phyloP scores from a whole-genome alignment of 2,888 invertebrate species.

The Adineta ricciae region DNA sequence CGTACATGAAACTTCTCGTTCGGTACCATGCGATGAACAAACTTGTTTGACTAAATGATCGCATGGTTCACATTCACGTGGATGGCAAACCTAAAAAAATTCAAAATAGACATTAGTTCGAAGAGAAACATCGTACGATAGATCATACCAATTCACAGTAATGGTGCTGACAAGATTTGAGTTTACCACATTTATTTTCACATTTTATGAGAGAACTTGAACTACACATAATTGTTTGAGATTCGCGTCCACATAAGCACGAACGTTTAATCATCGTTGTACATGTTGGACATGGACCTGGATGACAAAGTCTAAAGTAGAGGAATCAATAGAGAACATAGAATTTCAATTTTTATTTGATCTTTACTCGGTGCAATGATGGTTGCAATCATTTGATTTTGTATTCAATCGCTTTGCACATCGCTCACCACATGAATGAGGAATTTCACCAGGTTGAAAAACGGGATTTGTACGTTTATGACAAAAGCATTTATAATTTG shows the following conservation, averaged over 20 bases:
- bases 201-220: background rate
- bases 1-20: background rate
- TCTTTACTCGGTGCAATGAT: constrained; percentile 59
- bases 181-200: background rate
- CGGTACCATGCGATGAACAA: constrained; percentile 37
- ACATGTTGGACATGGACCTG: constrained; percentile 67
- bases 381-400: constrained; percentile 48
- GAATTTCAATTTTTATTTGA: too few species aligned
- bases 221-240: background rate
- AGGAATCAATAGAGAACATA: too few species aligned
- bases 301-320: constrained; percentile 61
- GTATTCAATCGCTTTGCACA: constrained; percentile 59
- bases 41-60: constrained; percentile 40
- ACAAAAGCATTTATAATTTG: constrained; percentile 80
- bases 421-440: constrained; percentile 80
- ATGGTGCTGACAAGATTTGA: background rate
- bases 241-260: constrained; percentile 28
- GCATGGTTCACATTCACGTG: background rate
- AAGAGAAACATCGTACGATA: too few species aligned
- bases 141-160: constrained; percentile 34
- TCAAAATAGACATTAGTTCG: constrained; percentile 39
- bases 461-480: constrained; percentile 67
- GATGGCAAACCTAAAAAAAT: constrained; percentile 18
- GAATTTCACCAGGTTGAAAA: constrained; percentile 52
- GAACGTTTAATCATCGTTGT: constrained; percentile 36